Conservation (phyloP, 2,113 vertebrate species). For the Sylvilagus bachmani region DNA sequence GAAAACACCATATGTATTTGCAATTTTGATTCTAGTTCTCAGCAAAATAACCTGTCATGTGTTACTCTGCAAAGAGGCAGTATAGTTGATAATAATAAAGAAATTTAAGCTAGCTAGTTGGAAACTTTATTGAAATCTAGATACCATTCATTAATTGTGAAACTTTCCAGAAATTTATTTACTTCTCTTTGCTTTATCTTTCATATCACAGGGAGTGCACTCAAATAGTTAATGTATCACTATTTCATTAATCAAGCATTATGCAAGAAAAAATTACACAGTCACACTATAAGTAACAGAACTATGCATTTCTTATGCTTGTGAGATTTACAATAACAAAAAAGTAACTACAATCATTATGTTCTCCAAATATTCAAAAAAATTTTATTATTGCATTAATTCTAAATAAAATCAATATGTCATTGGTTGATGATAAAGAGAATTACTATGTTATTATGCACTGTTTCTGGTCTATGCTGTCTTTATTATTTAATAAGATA, state of each 20-base stretch:
- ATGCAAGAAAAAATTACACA: too few species aligned
- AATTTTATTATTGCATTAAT: neutral
- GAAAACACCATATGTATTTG: neutral
- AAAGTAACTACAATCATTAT: neutral
- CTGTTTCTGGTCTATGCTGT: rapidly evolving
- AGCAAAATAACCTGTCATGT: neutral
- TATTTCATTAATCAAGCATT: too few species aligned
- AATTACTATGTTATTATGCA: neutral
- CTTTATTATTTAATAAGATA: too few species aligned
- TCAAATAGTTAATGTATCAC: too few species aligned
- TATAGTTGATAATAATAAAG: neutral
- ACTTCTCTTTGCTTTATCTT: neutral
- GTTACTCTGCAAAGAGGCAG: neutral
- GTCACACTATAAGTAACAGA: too few species aligned
- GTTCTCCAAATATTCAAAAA: neutral
- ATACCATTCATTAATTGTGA: neutral
- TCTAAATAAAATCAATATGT: neutral
- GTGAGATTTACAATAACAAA: neutral
- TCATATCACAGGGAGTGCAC: neutral
- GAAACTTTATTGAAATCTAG: neutral
- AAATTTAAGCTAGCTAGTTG: rapidly evolving
- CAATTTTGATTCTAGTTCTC: neutral
- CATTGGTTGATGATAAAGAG: neutral
- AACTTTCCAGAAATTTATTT: neutral
- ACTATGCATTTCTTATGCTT: neutral